Conservation (phyloP, 2,113 vertebrate genomes). For the Naja naja region DNA sequence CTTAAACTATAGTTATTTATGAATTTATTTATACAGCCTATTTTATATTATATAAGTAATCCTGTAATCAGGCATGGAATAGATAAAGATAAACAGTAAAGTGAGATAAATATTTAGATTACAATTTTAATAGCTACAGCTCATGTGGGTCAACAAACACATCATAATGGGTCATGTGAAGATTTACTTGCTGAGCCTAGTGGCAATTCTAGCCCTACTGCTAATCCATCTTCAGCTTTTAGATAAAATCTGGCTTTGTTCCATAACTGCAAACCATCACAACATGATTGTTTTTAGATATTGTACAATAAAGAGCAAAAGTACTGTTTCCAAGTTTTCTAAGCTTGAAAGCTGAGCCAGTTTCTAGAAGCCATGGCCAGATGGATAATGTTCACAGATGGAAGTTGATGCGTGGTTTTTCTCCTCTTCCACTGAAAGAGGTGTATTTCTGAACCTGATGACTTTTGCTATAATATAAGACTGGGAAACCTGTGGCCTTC, state of each 20-base stretch:
- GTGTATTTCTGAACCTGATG: neutral
- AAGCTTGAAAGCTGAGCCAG: neutral
- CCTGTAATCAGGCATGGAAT: neutral
- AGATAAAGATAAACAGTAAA: conserved; percentile 3
- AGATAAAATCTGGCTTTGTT: neutral
- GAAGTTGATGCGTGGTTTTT: neutral
- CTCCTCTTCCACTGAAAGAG: neutral
- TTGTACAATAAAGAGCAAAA: neutral
- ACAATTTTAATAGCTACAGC: neutral
- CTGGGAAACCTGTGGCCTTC: neutral
- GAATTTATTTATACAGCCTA: conserved; percentile 7
- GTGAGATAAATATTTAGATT: neutral
- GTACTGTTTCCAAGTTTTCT: neutral
- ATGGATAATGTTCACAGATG: neutral
- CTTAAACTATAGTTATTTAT: neutral
- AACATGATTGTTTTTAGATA: neutral
- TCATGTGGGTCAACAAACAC: neutral
- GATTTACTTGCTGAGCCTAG: neutral
- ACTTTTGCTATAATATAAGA: neutral
- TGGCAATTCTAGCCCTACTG: neutral
- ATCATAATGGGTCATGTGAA: neutral
- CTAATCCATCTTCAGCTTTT: conserved; percentile 10
- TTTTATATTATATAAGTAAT: conserved; percentile 9
- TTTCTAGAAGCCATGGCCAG: neutral
- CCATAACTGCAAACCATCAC: neutral